phyloP scores from a whole-genome alignment of 2,797 vertebrate species.

The Brachymystax lenok region DNA sequence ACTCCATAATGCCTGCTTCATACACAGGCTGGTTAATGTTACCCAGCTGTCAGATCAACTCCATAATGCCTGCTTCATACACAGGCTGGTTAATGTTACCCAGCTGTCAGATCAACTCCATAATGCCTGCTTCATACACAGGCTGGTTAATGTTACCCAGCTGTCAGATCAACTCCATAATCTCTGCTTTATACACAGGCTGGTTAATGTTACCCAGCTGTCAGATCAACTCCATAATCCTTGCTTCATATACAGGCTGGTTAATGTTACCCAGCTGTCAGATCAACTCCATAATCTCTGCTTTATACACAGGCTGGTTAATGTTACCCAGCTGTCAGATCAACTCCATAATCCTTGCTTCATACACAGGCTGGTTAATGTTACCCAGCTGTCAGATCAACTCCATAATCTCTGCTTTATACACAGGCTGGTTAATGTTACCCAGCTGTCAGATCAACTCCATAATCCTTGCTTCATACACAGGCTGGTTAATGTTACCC shows the following conservation, averaged over 20 bases:
- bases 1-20: not conserved
- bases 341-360: slow-evolving; percentile 16
- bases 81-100: slow-evolving; percentile 37
- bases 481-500: slow-evolving; percentile 37
- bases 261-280: slow-evolving; percentile 42
- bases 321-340: slow-evolving; percentile 45
- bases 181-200: too few species aligned
- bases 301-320: slow-evolving; percentile 27
- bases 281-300: slow-evolving; percentile 14
- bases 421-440: too few species aligned
- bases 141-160: too few species aligned
- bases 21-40: slow-evolving; percentile 35
- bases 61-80: slow-evolving; percentile 3
- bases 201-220: too few species aligned
- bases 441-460: too few species aligned
- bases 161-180: too few species aligned
- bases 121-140: too few species aligned
- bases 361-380: too few species aligned
- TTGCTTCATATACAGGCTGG: slow-evolving; percentile 20
- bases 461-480: slow-evolving; percentile 5
- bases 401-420: too few species aligned
- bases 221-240: too few species aligned
- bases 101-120: slow-evolving; percentile 44
- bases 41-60: slow-evolving; percentile 38
- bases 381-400: too few species aligned